Conservation (phyloP, 2,113 vertebrate species). For the Chlorodrepanis virens region DNA sequence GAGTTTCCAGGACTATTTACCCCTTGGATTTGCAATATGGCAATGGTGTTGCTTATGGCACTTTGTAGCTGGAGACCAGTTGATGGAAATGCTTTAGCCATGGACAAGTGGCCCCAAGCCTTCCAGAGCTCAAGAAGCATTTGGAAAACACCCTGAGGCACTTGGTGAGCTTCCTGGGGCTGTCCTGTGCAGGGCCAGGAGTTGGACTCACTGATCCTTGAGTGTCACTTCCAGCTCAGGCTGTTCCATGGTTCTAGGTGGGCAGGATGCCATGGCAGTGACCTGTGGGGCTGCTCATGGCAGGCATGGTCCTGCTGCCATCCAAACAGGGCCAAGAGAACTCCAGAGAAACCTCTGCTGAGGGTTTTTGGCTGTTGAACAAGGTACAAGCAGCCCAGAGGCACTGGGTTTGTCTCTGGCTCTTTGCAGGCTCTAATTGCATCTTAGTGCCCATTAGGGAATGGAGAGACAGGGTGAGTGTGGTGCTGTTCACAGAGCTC, state of each 20-base stretch:
- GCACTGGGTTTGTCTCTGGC: not conserved
- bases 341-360: rapidly evolving
- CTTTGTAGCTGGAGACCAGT: not conserved
- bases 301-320: not conserved
- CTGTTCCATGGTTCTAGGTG: rapidly evolving
- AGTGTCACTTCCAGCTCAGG: not conserved
- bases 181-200: not conserved
- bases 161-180: not conserved
- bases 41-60: too few species aligned
- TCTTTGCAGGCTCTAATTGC: not conserved
- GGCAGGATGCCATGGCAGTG: not conserved
- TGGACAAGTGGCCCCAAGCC: too few species aligned
- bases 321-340: rapidly evolving
- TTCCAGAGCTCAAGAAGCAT: not conserved
- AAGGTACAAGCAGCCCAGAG: not conserved
- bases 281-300: rapidly evolving
- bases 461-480: not conserved
- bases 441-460: not conserved
- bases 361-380: not conserved
- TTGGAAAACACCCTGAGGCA: not conserved
- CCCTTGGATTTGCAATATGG: not conserved
- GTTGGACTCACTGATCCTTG: not conserved
- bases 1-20: not conserved
- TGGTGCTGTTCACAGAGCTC: too few species aligned
- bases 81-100: not conserved